Percentiles rank a stretch among this genome's conserved stretches.
These are phyloP conservation scores for Dexiosoma caninum DNA, from an alignment of 2,888 invertebrate genomes.

Conservation along the genomic window DNA sequence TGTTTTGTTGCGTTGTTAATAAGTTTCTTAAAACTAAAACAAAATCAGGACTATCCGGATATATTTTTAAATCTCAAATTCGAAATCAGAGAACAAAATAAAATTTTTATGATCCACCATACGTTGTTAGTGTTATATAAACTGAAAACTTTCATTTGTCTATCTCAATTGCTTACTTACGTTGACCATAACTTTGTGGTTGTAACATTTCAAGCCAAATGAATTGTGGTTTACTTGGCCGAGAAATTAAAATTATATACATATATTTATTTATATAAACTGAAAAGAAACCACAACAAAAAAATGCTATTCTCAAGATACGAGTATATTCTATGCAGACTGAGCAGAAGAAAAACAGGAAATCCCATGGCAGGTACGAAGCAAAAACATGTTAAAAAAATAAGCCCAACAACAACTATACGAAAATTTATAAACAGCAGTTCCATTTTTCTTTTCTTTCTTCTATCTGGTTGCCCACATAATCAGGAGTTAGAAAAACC, in stretches of 20 bases:
- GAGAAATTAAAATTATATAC: conserved; percentile 18
- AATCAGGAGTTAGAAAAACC: not conserved
- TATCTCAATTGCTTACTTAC: conserved; percentile 34
- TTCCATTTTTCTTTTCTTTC: not conserved
- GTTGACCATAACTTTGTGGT: conserved; percentile 52
- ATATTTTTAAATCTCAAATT: no score
- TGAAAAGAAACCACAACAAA: no score
- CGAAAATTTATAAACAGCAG: conserved; percentile 30
- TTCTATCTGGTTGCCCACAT: not conserved
- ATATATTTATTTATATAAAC: not conserved
- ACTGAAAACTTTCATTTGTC: no score
- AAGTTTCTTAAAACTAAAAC: no score
- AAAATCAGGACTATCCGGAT: no score
- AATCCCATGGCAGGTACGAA: no score
- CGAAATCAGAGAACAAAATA: no score
- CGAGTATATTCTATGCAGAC: not conserved
- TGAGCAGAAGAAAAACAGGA: not conserved
- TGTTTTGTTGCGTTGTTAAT: no score
- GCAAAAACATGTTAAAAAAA: no score
- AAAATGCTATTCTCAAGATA: not conserved
- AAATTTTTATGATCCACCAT: no score
- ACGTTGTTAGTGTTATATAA: no score
- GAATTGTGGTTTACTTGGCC: conserved; percentile 44
- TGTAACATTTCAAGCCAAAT: conserved; percentile 43
- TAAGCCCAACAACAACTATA: not conserved